phyloP scores from a whole-genome alignment of 1,140 invertebrate species.

The Pteromalus puparum region DNA sequence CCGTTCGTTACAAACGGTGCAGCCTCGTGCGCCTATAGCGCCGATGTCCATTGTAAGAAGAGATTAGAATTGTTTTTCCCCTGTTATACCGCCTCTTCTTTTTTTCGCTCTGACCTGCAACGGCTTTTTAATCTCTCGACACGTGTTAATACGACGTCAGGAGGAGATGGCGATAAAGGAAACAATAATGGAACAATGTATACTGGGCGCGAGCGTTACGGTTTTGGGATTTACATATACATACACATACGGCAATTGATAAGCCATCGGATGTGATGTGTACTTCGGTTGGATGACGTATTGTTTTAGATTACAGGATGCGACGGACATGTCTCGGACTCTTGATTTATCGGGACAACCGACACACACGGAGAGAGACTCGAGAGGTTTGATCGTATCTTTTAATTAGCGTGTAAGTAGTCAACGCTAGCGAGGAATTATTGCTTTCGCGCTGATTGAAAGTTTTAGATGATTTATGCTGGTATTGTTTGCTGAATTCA shows the following conservation, averaged over 20 bases:
- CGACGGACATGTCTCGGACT: neutral
- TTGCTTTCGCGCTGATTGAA: neutral
- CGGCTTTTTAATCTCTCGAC: neutral
- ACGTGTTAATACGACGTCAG: neutral
- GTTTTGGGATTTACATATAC: neutral
- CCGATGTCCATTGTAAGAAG: neutral
- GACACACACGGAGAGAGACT: neutral
- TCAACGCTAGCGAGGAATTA: neutral
- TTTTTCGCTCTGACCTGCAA: neutral
- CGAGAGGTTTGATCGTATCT: neutral
- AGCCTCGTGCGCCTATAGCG: too few relatives aligned
- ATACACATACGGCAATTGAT: neutral
- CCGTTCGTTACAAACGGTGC: neutral
- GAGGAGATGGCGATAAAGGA: too few relatives aligned
- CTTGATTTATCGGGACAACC: neutral
- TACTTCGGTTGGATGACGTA: neutral
- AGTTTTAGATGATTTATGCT: neutral
- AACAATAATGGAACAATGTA: neutral
- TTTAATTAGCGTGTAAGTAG: neutral
- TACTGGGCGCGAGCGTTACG: too few relatives aligned
- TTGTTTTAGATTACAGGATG: neutral
- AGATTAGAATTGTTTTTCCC: slow-evolving; percentile 15
- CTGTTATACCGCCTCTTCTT: neutral
- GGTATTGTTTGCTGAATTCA: too few relatives aligned
- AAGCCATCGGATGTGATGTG: neutral